Evolutionary conservation across 1,140 invertebrate species (phyloP).

Genomic region (Tribolium castaneum): DNA sequence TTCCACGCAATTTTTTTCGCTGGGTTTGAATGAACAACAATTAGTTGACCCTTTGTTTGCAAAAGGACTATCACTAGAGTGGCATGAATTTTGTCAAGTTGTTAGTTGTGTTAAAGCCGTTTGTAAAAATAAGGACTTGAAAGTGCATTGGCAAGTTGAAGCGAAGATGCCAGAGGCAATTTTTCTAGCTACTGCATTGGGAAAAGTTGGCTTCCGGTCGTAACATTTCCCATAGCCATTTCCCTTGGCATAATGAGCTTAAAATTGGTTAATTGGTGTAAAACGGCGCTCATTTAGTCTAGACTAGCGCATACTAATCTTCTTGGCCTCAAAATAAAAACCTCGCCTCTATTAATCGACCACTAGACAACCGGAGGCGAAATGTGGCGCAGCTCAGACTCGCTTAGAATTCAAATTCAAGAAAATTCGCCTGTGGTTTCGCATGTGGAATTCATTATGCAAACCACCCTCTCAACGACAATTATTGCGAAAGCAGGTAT

Average conservation of each 20-base stretch:
- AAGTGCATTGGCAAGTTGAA: too few species aligned
- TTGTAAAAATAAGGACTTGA: too few species aligned
- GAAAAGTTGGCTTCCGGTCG: background rate
- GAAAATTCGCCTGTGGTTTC: background rate
- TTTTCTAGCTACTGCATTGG: background rate
- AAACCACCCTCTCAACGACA: background rate
- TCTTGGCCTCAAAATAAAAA: background rate
- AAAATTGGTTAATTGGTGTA: background rate
- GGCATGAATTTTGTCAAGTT: too few species aligned
- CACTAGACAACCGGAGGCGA: background rate
- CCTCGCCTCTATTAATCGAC: slow-evolving; percentile 11
- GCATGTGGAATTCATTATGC: background rate
- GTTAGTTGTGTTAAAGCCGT: too few species aligned
- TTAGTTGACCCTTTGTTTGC: background rate
- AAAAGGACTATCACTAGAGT: too few species aligned
- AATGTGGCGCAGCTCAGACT: background rate
- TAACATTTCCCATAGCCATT: background rate
- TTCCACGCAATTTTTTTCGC: background rate
- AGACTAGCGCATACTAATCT: slow-evolving; percentile 10
- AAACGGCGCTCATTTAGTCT: background rate
- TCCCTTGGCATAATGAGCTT: background rate
- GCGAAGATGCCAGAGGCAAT: background rate
- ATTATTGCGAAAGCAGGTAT: background rate
- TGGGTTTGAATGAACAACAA: background rate
- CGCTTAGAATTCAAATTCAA: background rate